Conservation (phyloP, 2,888 invertebrate species). For the Nephrocerus scutellatus region DNA sequence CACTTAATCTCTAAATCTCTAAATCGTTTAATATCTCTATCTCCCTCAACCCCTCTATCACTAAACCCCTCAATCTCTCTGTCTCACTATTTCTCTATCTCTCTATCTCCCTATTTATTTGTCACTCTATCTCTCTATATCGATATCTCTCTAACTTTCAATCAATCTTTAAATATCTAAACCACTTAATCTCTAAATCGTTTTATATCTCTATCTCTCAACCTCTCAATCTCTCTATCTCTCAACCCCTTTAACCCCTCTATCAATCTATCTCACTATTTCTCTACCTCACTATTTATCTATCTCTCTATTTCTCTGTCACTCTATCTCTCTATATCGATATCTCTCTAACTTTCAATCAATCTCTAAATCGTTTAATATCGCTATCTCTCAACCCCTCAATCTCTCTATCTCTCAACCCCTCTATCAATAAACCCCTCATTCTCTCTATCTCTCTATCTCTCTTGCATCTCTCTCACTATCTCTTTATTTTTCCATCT, state of each 20-base stretch:
- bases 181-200: background rate
- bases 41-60: background rate
- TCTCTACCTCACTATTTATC: slow-evolving; percentile 4
- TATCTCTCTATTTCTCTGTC: no score
- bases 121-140: slow-evolving; percentile 12
- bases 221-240: slow-evolving; percentile 5
- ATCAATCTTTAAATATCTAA: slow-evolving; percentile 2
- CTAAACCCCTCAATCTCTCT: slow-evolving; percentile 5
- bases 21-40: no score
- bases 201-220: no score
- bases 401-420: no score
- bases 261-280: slow-evolving; percentile 6
- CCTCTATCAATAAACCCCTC: slow-evolving; percentile 4
- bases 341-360: slow-evolving; percentile 2
- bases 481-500: slow-evolving; percentile 7
- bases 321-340: no score
- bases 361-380: background rate
- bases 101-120: slow-evolving; percentile 10
- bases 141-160: slow-evolving; percentile 2
- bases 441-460: background rate
- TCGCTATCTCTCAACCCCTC: background rate
- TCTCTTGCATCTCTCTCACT: slow-evolving; percentile 5
- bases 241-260: background rate
- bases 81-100: slow-evolving; percentile 2
- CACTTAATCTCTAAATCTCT: no score